phyloP scores from a whole-genome alignment of 2,888 invertebrate genomes.

The Linyphia triangularis region DNA sequence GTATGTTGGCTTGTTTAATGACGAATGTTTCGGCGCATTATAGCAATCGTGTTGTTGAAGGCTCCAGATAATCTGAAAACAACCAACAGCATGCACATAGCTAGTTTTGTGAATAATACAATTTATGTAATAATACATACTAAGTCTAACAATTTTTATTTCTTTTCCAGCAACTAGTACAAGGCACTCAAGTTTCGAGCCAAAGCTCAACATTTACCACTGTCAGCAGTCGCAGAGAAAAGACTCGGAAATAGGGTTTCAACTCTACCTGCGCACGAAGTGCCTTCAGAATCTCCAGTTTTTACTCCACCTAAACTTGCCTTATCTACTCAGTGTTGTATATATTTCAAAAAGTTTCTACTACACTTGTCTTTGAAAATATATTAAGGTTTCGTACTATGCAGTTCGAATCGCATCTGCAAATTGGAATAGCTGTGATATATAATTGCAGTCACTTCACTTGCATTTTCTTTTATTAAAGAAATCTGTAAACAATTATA shows the following conservation, averaged over 20 bases:
- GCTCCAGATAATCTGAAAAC: no score
- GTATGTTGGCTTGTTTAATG: no score
- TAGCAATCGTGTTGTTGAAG: no score
- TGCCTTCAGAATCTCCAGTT: constrained; percentile 67
- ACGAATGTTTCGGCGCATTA: no score
- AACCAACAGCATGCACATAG: no score
- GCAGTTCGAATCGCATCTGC: background rate
- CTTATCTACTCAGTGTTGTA: constrained; percentile 8
- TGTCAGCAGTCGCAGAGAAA: constrained; percentile 34
- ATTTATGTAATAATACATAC: no score
- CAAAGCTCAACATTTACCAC: constrained; percentile 51
- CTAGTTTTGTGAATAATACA: no score
- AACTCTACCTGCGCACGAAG: background rate
- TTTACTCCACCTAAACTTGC: background rate
- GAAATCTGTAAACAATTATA: background rate
- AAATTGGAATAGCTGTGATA: background rate
- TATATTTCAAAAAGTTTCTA: background rate
- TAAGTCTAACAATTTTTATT: no score
- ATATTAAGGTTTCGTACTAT: background rate
- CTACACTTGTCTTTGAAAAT: background rate
- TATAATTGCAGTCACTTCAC: background rate
- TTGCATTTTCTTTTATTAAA: background rate
- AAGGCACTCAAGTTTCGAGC: constrained; percentile 48
- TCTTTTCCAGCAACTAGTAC: constrained; percentile 48
- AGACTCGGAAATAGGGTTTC: constrained; percentile 42